Evolutionary conservation across 2,888 invertebrate genomes (phyloP), one percentile per base, ranked within the genome.

Genomic region (Chouioia cunea): DNA sequence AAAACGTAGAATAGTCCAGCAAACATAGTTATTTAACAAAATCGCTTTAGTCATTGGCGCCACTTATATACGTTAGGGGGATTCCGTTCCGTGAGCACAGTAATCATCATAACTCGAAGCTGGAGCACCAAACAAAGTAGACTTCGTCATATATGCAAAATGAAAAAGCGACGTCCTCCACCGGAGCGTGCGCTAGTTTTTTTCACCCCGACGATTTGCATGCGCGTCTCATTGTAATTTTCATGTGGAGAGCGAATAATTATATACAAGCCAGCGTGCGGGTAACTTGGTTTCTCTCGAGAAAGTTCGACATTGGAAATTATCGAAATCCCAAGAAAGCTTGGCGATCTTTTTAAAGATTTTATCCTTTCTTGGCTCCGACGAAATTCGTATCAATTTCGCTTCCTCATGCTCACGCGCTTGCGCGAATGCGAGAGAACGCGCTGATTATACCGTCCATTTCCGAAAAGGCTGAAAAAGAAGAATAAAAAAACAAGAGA

Each of bases 371-470:
- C n/a, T n/a, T n/a, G n/a, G n/a, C 46, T 43, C 50, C 44, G 46
- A 36, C 36, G 36, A 72, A 72, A 72, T 68, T 72, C 68, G 71
- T 72, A 72, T 72, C 67, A 72, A 72, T 72, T 72, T 72, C 47
- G 46, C 1, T 16, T 36, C 6, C 10, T 36, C 18, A 65, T 53
- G 16, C 43, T 10, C 46, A 23, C 48, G 23, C 23, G 15, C n/a
- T 36, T 16, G 53, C 58, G 27, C 66, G 66, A 57, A 67, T 71
- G 67, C 67, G 67, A 64, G 71, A 53, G 47, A 57, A 66, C 12
- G 12, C 62, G 50, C 70, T 73, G 76, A 81, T 81, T 81, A 36
- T 36, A 80, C 78, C 74, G 79, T 75, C 77, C 77, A 77, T 81
- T 79, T 69, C 65, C 68, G 46, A 60, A 68, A 36, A 36, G 50